Conservation (phyloP, 2,113 vertebrate species). For the Vombatus ursinus region DNA sequence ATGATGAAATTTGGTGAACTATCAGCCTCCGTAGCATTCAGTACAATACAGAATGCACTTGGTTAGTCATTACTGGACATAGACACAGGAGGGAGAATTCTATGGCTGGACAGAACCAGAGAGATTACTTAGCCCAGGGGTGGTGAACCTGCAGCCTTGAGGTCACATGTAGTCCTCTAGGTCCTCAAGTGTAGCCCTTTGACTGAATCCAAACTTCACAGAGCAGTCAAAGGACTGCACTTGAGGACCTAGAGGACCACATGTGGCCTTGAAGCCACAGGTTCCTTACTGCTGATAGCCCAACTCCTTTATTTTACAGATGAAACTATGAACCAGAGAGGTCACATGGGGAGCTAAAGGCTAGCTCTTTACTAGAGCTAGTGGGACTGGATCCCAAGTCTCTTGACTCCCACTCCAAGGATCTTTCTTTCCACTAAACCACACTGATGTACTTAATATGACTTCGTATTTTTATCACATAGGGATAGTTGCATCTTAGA, state of each 20-base stretch:
- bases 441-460: not conserved
- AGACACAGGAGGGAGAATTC: not conserved
- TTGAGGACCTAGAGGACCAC: too few species aligned
- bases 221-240: too few species aligned
- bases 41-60: not conserved
- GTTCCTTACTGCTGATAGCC: not conserved
- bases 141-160: too few species aligned
- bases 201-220: too few species aligned
- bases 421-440: not conserved
- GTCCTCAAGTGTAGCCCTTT: too few species aligned
- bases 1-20: not conserved
- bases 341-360: not conserved
- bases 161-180: too few species aligned
- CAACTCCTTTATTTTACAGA: not conserved
- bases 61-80: not conserved
- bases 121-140: not conserved
- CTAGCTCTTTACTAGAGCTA: not conserved
- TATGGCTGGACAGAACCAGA: not conserved
- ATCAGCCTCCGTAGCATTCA: too few species aligned
- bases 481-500: conserved; percentile 60
- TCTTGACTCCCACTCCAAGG: not conserved
- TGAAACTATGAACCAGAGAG: not conserved
- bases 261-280: too few species aligned
- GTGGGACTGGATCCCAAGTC: not conserved
- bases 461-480: conserved; percentile 29